phyloP scores from a whole-genome alignment of 1,140 invertebrate species.

The Gryon sp. region DNA sequence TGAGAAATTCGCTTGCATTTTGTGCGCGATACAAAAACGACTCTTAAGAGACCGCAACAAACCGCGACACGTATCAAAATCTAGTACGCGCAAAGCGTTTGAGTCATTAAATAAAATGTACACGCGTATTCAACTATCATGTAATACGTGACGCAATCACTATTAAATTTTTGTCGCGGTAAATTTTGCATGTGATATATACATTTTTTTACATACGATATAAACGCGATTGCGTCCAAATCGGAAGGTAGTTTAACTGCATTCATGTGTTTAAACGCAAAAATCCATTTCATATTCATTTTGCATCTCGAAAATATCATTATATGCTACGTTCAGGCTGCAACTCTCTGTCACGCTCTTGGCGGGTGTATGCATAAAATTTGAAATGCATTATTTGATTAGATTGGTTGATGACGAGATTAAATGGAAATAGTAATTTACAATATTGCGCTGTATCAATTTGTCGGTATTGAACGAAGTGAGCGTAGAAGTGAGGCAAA shows the following conservation, averaged over 20 bases:
- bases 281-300: constrained; percentile 50
- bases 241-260: constrained; percentile 10
- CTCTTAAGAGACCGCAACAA: constrained; percentile 18
- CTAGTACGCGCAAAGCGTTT: constrained; percentile 8
- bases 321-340: constrained; percentile 3
- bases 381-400: constrained; percentile 46
- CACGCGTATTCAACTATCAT: background rate
- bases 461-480: constrained; percentile 49
- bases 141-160: background rate
- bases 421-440: constrained; percentile 55
- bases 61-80: constrained; percentile 14
- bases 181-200: constrained; percentile 5
- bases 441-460: constrained; percentile 58
- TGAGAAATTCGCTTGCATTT: constrained; percentile 31
- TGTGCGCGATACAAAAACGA: constrained; percentile 5
- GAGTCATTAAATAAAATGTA: constrained; percentile 10
- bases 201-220: constrained; percentile 1
- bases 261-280: constrained; percentile 12
- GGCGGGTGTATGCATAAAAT: constrained; percentile 23
- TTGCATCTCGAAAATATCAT: constrained; percentile 27
- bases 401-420: constrained; percentile 43
- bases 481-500: constrained; percentile 20
- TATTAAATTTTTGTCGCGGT: background rate
- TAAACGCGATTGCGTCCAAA: constrained; percentile 24
- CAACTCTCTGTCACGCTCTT: background rate